Evolutionary conservation across 2,888 invertebrate genomes (phyloP).

Genomic region (Ethmia dodecea): DNA sequence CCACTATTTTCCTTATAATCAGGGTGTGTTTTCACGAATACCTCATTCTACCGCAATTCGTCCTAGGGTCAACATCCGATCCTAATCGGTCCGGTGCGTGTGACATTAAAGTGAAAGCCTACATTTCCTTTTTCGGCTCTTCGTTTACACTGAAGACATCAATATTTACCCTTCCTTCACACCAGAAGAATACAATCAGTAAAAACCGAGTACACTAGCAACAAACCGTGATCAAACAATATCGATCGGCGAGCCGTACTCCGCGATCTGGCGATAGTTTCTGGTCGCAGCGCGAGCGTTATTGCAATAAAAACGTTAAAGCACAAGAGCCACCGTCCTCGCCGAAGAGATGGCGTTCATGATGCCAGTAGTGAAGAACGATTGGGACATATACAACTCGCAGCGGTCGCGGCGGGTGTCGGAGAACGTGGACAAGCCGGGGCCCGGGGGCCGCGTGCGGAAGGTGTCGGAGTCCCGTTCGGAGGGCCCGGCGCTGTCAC

Average conservation of each 20-base stretch:
- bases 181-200: conserved; percentile 25
- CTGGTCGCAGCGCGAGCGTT: conserved; percentile 35
- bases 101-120: conserved; percentile 71
- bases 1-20: conserved; percentile 74
- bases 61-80: conserved; percentile 68
- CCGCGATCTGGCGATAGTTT: conserved; percentile 32
- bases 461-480: conserved; percentile 87
- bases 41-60: conserved; percentile 72
- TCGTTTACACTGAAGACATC: conserved; percentile 28
- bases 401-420: conserved; percentile 88
- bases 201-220: conserved; percentile 25
- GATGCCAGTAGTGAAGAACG: conserved; percentile 96
- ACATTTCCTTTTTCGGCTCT: conserved; percentile 28
- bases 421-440: conserved; percentile 45
- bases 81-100: conserved; percentile 44
- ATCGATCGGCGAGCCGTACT: conserved; percentile 46
- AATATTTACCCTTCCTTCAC: conserved; percentile 27
- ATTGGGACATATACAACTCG: conserved; percentile 94
- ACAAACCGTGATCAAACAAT: conserved; percentile 18
- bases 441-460: conserved; percentile 71
- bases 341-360: conserved; percentile 90
- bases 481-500: conserved; percentile 83
- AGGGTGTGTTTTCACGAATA: conserved; percentile 72
- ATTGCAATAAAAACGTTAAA: conserved; percentile 64
- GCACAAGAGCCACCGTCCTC: conserved; percentile 54